Evolutionary conservation across 2,888 invertebrate genomes (phyloP).

Genomic region (Leucoptera coffeella): DNA sequence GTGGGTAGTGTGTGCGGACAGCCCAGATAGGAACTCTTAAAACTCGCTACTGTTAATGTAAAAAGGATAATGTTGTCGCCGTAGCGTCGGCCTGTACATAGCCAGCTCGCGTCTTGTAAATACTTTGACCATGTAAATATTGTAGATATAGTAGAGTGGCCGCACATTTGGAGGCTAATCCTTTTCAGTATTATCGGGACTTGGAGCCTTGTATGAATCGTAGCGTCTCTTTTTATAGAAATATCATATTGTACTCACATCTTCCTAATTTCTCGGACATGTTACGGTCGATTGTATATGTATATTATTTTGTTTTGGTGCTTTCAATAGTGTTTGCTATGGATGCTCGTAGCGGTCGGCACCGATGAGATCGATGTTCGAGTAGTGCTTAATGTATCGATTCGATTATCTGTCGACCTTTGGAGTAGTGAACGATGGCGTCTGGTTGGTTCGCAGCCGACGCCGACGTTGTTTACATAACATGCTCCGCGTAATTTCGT

Average conservation of each 20-base stretch:
- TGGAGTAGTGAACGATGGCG: no score
- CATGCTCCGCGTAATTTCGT: slow-evolving; percentile 24
- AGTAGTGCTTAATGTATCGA: no score
- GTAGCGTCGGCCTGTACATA: slow-evolving; percentile 13
- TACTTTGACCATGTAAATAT: slow-evolving; percentile 35
- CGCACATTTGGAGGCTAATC: slow-evolving; percentile 19
- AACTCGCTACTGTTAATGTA: slow-evolving; percentile 72
- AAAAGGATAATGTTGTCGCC: slow-evolving; percentile 22
- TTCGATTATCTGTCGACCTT: no score
- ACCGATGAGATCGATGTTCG: no score
- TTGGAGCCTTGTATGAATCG: slow-evolving; percentile 18
- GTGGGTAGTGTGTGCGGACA: slow-evolving; percentile 43
- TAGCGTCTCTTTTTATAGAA: slow-evolving; percentile 3
- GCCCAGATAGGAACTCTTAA: slow-evolving; percentile 68
- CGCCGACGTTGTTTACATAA: slow-evolving; percentile 27
- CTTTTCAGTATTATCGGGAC: slow-evolving; percentile 37
- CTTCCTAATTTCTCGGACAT: no score
- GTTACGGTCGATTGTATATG: no score
- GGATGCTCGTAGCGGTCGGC: no score
- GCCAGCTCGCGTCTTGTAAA: no score
- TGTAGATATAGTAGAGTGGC: slow-evolving; percentile 18
- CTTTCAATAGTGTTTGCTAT: no score
- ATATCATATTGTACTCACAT: no score
- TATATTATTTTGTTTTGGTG: no score
- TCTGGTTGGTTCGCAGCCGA: slow-evolving; percentile 16